Conservation (phyloP, 2,888 invertebrate genomes). For the Hyppa rectilinea region DNA sequence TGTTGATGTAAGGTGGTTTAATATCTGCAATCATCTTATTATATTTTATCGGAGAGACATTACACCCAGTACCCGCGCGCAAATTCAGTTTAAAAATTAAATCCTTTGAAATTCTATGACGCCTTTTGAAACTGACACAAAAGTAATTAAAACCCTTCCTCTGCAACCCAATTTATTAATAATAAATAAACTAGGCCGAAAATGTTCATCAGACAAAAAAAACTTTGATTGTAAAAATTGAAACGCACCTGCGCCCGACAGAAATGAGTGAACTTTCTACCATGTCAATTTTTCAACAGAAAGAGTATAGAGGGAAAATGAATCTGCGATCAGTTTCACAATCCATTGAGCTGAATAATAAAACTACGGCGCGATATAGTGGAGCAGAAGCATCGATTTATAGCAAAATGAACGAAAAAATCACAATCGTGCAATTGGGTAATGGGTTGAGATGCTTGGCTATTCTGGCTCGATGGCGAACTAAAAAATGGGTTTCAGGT, state of each 20-base stretch:
- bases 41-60: no score
- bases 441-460: conserved; percentile 48
- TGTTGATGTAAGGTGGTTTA: no score
- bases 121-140: conserved; percentile 2
- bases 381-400: conserved; percentile 52
- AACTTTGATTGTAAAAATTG: conserved; percentile 49
- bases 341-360: conserved; percentile 76
- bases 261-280: conserved; percentile 50
- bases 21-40: no score
- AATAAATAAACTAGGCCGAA: conserved; percentile 6
- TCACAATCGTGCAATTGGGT: conserved; percentile 43
- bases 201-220: conserved; percentile 11
- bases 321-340: conserved; percentile 71
- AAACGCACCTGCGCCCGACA: conserved; percentile 63
- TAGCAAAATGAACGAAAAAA: conserved; percentile 46
- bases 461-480: conserved; percentile 39
- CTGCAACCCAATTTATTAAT: not conserved
- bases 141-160: not conserved
- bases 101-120: not conserved
- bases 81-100: no score
- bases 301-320: conserved; percentile 59
- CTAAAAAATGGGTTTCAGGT: conserved; percentile 37
- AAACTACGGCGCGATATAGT: conserved; percentile 65
- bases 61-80: no score
- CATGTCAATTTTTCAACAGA: conserved; percentile 30